Percentiles rank a stretch among this genome's conserved stretches.
These are phyloP conservation scores for Scartelaos histophorus DNA, from an alignment of 2,113 vertebrate species.

Conservation along the genomic window DNA sequence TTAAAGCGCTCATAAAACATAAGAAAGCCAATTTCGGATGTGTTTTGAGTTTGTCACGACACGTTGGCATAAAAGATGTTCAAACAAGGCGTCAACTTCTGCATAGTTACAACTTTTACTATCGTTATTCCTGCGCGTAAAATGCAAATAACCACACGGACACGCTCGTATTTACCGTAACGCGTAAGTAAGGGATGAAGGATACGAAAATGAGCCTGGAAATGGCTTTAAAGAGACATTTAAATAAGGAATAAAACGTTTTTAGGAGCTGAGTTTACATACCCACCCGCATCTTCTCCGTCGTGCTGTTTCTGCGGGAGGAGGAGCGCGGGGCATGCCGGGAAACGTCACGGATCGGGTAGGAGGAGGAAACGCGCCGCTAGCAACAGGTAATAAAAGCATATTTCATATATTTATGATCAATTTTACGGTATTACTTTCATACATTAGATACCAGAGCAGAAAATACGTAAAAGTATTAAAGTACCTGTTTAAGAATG, in stretches of 20 bases:
- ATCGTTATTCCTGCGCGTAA: not conserved
- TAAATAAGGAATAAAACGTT: rapidly evolving
- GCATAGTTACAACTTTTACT: slow-evolving; percentile 18
- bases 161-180: not conserved
- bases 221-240: not conserved
- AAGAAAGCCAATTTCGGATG: not conserved
- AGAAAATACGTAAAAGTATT: too few relatives aligned
- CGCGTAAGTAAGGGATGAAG: rapidly evolving
- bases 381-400: slow-evolving; percentile 14
- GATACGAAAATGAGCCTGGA: not conserved
- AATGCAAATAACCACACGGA: not conserved
- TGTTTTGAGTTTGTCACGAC: not conserved
- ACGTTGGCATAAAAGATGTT: not conserved
- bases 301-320: slow-evolving; percentile 13
- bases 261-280: not conserved
- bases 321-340: slow-evolving; percentile 23
- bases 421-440: too few relatives aligned
- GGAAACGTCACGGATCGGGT: slow-evolving; percentile 36
- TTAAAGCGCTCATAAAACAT: not conserved
- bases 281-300: slow-evolving; percentile 47
- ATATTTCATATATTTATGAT: too few relatives aligned
- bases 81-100: slow-evolving; percentile 17
- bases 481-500: too few relatives aligned
- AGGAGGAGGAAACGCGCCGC: not conserved
- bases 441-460: too few relatives aligned